Conservation (phyloP, 2,113 vertebrate genomes). For the Sinocyclocheilus anophthalmus region DNA sequence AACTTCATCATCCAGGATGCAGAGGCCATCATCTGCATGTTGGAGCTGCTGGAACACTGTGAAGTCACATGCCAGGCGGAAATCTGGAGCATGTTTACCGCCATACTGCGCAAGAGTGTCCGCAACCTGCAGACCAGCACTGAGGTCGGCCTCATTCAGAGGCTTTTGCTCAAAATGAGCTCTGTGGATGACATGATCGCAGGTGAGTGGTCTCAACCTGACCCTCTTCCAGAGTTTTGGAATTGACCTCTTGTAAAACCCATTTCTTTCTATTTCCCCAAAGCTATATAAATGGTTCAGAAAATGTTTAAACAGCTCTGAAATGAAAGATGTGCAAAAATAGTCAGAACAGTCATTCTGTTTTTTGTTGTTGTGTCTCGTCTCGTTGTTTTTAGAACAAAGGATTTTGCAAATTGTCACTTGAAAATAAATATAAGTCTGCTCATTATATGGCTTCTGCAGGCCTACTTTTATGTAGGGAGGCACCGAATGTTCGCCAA, state of each 20-base stretch:
- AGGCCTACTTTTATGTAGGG: no score
- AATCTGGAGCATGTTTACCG: slow-evolving; percentile 99
- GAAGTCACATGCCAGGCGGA: slow-evolving; percentile 94
- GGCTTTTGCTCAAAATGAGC: slow-evolving; percentile 89
- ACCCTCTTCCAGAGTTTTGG: neutral
- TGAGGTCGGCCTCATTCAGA: slow-evolving; percentile 94
- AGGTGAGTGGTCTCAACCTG: slow-evolving; percentile 73
- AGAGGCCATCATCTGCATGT: slow-evolving; percentile 93
- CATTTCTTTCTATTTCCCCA: neutral
- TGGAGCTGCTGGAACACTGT: slow-evolving; percentile 93
- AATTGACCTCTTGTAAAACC: slow-evolving; percentile 8
- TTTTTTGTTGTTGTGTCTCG: neutral
- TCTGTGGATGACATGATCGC: slow-evolving; percentile 95
- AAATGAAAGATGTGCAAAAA: neutral
- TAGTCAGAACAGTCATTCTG: neutral
- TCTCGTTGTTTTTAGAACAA: no score
- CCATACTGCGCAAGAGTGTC: slow-evolving; percentile 94
- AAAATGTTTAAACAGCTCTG: neutral
- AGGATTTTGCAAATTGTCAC: neutral
- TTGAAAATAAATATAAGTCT: neutral
- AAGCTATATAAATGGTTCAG: neutral
- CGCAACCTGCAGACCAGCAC: slow-evolving; percentile 96
- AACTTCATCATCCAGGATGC: slow-evolving; percentile 98
- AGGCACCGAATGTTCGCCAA: no score
- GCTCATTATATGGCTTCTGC: no score